A percentile compares a stretch with the other conserved stretches of the same genome.
Conservation (phyloP, 1,140 invertebrate species). For the Condylostylus longicornis region DNA sequence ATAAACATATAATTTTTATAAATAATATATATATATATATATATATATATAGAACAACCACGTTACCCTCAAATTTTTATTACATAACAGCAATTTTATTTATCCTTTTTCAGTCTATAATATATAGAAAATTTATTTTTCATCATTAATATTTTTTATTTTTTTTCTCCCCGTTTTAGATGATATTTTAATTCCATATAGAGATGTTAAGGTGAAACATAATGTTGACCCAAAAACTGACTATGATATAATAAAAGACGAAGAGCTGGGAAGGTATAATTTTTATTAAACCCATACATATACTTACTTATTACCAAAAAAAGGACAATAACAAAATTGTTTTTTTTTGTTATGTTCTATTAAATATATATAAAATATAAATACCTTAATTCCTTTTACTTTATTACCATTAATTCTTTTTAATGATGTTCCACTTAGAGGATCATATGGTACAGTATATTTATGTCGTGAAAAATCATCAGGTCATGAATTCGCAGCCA, state of each 20-base stretch:
- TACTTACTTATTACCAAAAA: background rate
- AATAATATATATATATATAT: no score
- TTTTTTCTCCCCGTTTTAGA: no score
- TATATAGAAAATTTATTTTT: no score
- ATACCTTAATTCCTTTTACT: background rate
- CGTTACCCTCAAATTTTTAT: no score
- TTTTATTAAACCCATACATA: background rate
- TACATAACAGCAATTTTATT: no score
- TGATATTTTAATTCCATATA: constrained; percentile 53
- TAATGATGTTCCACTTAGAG: constrained; percentile 51
- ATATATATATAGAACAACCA: no score
- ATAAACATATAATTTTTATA: no score
- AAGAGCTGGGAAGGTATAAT: constrained; percentile 52
- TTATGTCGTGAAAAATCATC: constrained; percentile 66
- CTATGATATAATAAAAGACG: constrained; percentile 56
- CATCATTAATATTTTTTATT: no score
- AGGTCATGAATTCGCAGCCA: constrained; percentile 67
- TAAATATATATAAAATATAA: background rate
- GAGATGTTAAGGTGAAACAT: constrained; percentile 55
- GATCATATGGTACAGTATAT: constrained; percentile 92
- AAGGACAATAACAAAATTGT: background rate
- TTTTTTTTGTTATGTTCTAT: background rate
- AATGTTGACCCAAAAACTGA: constrained; percentile 54
- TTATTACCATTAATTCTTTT: no score
- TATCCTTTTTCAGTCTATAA: no score